These are phyloP conservation scores for Strongylocentrotus purpuratus DNA, from an alignment of 35 echinoderm and acorn worm genomes.

Conservation along the genomic window DNA sequence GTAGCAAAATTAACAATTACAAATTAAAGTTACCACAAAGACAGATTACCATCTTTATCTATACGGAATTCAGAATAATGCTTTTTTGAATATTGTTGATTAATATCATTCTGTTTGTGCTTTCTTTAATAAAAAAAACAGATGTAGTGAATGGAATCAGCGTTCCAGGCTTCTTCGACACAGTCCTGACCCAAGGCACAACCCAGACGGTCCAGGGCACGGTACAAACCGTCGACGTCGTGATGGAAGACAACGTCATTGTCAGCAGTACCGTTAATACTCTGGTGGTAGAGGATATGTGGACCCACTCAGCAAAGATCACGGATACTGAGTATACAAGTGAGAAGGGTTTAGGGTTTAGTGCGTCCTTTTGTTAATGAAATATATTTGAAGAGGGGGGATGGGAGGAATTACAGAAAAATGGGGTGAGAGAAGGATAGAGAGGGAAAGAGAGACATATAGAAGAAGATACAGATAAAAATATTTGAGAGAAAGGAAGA, in stretches of 20 bases:
- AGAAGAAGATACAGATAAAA: too few species aligned
- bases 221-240: not conserved
- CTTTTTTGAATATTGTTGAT: too few species aligned
- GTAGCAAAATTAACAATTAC: too few species aligned
- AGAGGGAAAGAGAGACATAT: not conserved
- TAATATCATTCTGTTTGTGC: not conserved
- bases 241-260: not conserved
- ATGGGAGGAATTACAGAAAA: not conserved
- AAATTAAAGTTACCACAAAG: too few species aligned
- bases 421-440: not conserved
- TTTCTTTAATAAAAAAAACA: not conserved
- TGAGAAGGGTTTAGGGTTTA: not conserved
- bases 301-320: not conserved
- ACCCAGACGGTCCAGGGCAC: not conserved
- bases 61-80: too few species aligned
- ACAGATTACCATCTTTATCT: too few species aligned
- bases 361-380: not conserved
- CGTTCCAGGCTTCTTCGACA: constrained; percentile 8
- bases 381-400: not conserved
- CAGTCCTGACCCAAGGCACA: constrained; percentile 8
- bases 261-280: not conserved
- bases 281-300: constrained; percentile 15
- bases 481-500: too few species aligned
- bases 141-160: not conserved
- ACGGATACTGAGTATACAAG: constrained; percentile 4